Evolutionary conservation across 1,140 invertebrate genomes (phyloP), one percentile per base, ranked within the genome.

Genomic region (Agrypnia vestita): DNA sequence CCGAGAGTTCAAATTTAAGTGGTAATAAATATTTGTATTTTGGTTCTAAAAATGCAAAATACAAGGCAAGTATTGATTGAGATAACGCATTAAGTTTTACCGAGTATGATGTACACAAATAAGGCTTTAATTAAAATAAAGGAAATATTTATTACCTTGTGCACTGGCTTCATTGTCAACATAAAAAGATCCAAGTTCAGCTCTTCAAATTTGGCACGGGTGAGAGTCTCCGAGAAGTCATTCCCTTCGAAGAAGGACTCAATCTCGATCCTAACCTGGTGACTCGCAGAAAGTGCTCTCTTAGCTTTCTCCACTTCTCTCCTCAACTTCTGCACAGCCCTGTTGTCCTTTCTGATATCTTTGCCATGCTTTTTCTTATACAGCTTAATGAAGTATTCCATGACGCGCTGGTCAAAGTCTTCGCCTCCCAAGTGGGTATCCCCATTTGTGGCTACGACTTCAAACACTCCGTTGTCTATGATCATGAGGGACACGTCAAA

Each of bases 361-460:
- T 99, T 99, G 86, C 97, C 97, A 92, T 97, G 97, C 93, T 99
- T 99, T 91, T 99, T 99, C 92, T 99, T 99, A 93, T 98, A 99
- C 84, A 99, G 86, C 86, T 99, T 99, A 85, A 99, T 98, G 90
- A 99, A 99, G 87, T 99, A 96, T 84, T 99, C 97, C 97, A 99
- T 98, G 0, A 99, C 97, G 83, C 97, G 92, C 87, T 99, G 97
- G 91, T 99, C 98, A 87, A 99, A 99, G 91, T 99, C 98, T 91
- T 99, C 98, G 89, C 98, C 98, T 85, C 98, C 97, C 88, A 99
- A 93, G 89, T 99, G 98, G 87, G 98, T 99, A 86, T 99, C 98
- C 85, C 99, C 99, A 88, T 99, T 99, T 62, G 99, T 99, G 3
- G 99, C 96, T 15, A 99, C 95, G 69, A 93, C 95, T 90, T 96